A percentile compares a stretch with the other conserved stretches of the same genome.
phyloP scores from a whole-genome alignment of 2,888 invertebrate species.

The Eupelmus urozonus region DNA sequence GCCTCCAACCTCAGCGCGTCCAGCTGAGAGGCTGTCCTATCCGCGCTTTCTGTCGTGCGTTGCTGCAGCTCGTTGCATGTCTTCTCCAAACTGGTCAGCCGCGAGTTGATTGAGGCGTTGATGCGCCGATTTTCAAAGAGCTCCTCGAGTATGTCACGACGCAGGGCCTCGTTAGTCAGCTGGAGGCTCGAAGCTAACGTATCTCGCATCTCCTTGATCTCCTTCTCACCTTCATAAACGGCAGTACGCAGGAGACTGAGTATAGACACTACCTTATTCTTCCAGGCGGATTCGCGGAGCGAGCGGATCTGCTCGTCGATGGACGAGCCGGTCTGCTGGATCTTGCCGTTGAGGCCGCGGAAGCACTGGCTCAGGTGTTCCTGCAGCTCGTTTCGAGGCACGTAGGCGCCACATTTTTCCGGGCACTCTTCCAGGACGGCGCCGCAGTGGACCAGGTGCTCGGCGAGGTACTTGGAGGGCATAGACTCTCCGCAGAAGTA shows the following conservation, averaged over 20 bases:
- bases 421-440: conserved; percentile 86
- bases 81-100: conserved; percentile 63
- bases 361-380: conserved; percentile 78
- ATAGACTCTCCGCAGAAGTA: conserved; percentile 73
- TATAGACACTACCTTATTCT: conserved; percentile 66
- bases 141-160: conserved; percentile 62
- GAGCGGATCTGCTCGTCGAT: conserved; percentile 31
- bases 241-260: conserved; percentile 65
- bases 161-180: conserved; percentile 62
- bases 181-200: conserved; percentile 61
- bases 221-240: conserved; percentile 64
- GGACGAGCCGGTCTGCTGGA: not conserved
- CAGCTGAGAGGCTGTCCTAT: conserved; percentile 63
- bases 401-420: conserved; percentile 84
- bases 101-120: conserved; percentile 51
- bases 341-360: not conserved
- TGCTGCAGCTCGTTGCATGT: conserved; percentile 62
- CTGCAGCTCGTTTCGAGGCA: conserved; percentile 82
- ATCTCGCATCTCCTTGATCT: conserved; percentile 63
- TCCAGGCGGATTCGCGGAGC: conserved; percentile 68
- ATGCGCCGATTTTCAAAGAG: conserved; percentile 57
- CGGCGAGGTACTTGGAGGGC: conserved; percentile 72
- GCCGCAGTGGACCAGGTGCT: conserved; percentile 84
- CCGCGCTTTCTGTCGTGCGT: conserved; percentile 61
- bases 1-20: conserved; percentile 61